These are phyloP conservation scores for Dreissena rostriformis DNA, from an alignment of 1,140 invertebrate species.

Conservation along the genomic window DNA sequence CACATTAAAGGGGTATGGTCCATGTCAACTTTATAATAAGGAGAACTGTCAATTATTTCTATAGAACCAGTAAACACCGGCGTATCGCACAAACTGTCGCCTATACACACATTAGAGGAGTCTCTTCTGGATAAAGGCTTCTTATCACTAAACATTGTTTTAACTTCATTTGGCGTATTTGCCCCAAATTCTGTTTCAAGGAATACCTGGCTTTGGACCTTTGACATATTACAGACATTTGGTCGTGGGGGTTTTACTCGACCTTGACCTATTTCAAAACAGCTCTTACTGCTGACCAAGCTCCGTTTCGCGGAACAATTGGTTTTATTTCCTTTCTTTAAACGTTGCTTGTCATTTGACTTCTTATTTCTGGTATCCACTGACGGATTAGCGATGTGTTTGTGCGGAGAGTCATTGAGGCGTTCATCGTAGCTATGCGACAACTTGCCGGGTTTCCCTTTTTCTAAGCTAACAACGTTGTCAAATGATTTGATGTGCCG, in stretches of 20 bases:
- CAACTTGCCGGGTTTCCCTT: constrained; percentile 11
- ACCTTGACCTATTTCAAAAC: constrained; percentile 9
- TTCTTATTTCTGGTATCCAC: constrained; percentile 4
- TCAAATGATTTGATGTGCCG: neutral
- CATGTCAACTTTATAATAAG: neutral
- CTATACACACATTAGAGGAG: neutral
- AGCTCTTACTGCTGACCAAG: constrained; percentile 13
- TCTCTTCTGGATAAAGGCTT: constrained; percentile 1
- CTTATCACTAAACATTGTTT: constrained; percentile 11
- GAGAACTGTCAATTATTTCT: neutral
- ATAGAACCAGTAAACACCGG: neutral
- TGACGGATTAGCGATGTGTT: neutral
- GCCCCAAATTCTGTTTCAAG: constrained; percentile 51
- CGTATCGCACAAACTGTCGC: neutral
- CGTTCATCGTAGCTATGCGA: neutral
- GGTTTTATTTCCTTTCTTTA: constrained; percentile 3
- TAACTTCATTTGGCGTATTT: constrained; percentile 48
- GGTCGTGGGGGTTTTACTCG: neutral
- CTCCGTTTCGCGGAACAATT: neutral
- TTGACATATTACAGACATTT: neutral
- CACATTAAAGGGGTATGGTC: neutral
- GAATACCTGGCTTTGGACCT: constrained; percentile 35
- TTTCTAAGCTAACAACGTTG: neutral
- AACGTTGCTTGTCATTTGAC: neutral
- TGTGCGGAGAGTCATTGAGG: constrained; percentile 6